Base-by-base conservation (phyloP, 1,140 invertebrate genomes). In the Hylaeus volcanicus region DNA sequence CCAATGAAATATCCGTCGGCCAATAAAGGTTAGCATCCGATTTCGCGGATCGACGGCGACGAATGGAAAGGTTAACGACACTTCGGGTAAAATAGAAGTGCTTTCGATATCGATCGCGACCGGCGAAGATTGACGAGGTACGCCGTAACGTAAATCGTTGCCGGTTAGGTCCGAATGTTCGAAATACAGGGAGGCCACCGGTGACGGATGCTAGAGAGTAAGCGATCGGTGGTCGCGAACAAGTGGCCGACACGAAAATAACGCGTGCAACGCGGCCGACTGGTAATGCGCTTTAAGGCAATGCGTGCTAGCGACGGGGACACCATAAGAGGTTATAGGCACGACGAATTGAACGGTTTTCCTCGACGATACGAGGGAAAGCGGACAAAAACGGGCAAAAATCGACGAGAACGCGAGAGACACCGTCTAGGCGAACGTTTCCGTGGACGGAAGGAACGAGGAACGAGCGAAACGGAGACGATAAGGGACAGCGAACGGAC, bases 241-340 rank as follows among this genome's bases (percentile, higher is more conserved):
- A 72, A 74, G 73, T 74, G 83, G 68, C 63, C 68, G 51, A 79
- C 41, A 56, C 74, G 45, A 63, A 79, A 60, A 68, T 85, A 80
- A 83, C 72, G 73, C 65, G 66, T 72, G 71, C 37, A 43, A 45
- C 41, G 37, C 45, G 53, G 14, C 15, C 61, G 48, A 43, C 58
- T 15, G 41, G 37, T 70, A 60, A 79, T 69, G 71, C 55, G 60
- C 43, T 79, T 60, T 55, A 74, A 83, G 72, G 58, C 48, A 65
- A 75, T 14, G 69, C 39, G 15, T 26, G 53, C 53, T 66, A 39
- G 61, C 39, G 39, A 37, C 48, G 5, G 45, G 15, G 41, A 65
- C 48, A 75, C 58, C 51, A 60, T 74, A 55, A 63, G 60, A 71
- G 79, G 74, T 85, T 74, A 73, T 3, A 14, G 5, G 26, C 61